A percentile compares a stretch with the other conserved stretches of the same genome.
phyloP scores from a whole-genome alignment of 1,140 invertebrate genomes.

The Psix sp. region DNA sequence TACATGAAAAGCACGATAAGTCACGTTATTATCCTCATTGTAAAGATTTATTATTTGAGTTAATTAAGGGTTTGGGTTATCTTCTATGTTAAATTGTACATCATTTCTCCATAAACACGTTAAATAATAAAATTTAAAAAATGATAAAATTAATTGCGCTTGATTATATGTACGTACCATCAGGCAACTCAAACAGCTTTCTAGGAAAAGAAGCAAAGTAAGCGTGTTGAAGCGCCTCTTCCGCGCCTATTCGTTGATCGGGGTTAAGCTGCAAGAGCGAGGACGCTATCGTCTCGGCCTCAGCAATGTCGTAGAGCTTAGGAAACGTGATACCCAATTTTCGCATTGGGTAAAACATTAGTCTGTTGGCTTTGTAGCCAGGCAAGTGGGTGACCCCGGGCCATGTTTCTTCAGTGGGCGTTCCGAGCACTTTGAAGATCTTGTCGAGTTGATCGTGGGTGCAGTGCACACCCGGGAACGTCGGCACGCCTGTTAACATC shows the following conservation, averaged over 20 bases:
- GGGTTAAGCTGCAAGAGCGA: slow-evolving; percentile 93
- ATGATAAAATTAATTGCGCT: no score
- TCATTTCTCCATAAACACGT: no score
- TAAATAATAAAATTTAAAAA: slow-evolving; percentile 12
- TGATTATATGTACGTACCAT: slow-evolving; percentile 81
- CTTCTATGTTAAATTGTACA: no score
- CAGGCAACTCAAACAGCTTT: slow-evolving; percentile 92
- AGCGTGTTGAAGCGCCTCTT: slow-evolving; percentile 90
- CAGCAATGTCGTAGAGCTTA: slow-evolving; percentile 88
- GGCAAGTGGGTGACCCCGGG: slow-evolving; percentile 90
- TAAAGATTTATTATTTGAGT: no score
- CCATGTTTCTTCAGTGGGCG: slow-evolving; percentile 94
- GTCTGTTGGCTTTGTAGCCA: slow-evolving; percentile 89
- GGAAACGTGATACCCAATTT: slow-evolving; percentile 92
- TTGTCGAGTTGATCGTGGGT: slow-evolving; percentile 97
- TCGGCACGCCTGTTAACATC: slow-evolving; percentile 96
- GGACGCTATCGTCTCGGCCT: slow-evolving; percentile 92
- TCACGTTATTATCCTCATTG: no score
- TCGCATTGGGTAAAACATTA: slow-evolving; percentile 85
- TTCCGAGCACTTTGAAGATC: slow-evolving; percentile 96
- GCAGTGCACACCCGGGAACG: slow-evolving; percentile 96
- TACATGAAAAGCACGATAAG: no score
- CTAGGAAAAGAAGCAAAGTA: slow-evolving; percentile 94
- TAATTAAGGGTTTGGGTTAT: no score
- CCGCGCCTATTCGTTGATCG: slow-evolving; percentile 89